A percentile compares a stretch with the other conserved stretches of the same genome.
Conservation (phyloP, 2,888 invertebrate genomes). For the Andrena bicolor region DNA sequence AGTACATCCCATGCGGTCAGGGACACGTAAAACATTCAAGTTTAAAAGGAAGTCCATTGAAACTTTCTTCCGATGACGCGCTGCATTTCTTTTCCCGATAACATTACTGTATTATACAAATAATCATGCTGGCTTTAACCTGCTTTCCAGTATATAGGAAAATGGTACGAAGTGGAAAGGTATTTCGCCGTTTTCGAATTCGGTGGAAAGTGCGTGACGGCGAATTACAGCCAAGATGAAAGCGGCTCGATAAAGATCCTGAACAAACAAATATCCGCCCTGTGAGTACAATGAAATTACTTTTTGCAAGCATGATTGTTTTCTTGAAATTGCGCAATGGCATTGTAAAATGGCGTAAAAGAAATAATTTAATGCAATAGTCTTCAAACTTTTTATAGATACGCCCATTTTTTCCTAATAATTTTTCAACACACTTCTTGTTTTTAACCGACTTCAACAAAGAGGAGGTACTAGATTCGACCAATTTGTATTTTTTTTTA, state of each 20-base stretch:
- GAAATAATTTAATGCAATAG: background rate
- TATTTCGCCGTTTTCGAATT: conserved; percentile 92
- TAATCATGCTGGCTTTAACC: background rate
- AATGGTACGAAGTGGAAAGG: conserved; percentile 92
- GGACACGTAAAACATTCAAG: conserved; percentile 24
- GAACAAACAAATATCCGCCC: conserved; percentile 85
- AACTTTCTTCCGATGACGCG: background rate
- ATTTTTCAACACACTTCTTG: too few species aligned
- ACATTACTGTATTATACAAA: background rate
- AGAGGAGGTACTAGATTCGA: too few species aligned
- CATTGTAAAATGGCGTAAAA: background rate
- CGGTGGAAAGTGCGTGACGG: conserved; percentile 91
- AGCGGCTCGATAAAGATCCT: conserved; percentile 84
- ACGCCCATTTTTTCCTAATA: too few species aligned
- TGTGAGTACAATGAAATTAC: conserved; percentile 81
- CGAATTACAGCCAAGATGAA: conserved; percentile 87
- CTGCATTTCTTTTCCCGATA: conserved; percentile 1
- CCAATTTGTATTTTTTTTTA: too few species aligned
- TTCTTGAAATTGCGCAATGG: background rate
- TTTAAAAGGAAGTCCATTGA: conserved; percentile 8
- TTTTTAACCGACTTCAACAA: too few species aligned
- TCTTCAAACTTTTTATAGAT: too few species aligned
- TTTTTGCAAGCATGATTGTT: background rate
- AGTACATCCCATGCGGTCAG: conserved; percentile 13
- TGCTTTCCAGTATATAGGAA: conserved; percentile 89